Evolutionary conservation across 1,140 invertebrate species (phyloP), one percentile per base, ranked within the genome.

Genomic region (Gonioctena quinquepunctata): DNA sequence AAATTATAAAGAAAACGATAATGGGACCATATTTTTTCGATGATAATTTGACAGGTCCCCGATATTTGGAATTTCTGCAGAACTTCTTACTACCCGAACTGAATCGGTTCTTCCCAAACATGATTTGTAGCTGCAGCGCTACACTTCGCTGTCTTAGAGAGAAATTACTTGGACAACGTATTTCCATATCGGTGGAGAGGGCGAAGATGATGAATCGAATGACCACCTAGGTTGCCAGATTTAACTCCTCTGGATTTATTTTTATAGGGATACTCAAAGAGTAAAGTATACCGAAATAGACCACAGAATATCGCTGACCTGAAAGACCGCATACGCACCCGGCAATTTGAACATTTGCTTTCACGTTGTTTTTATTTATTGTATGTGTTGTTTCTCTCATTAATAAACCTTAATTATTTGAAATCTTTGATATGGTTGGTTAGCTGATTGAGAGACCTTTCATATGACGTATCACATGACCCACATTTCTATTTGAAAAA

Each of bases 121-220:
- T 21, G 0, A 62, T 62, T 28, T 62, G 23, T 49, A 5, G 33
- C 28, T 65, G 1, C 59, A 42, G 60, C 60, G 28, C 18, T 23
- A 62, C 25, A 56, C 5, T 66, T 27, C 18, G 49, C 52, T 11
- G 52, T 49, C 19, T 22, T 26, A 3, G 50, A 56, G 22, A 8
- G 63, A 5, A 49, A 33, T 1, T 54, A 52, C 1, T 50, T 65
- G 11, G 27, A 66, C 27, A 23, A 56, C 11, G 27, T 56, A 8
- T 66, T 56, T 27, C 18, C 50, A 56, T 8, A 57, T 49, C 2
- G 21, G 26, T 66, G 50, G 64, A 66, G 21, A 8, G 65, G 52
- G n/a, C 8, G 50, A 56, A 65, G 6, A 65, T 33, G 63, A 23
- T 23, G 5, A 59, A 59, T 59, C 19, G n/a, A 22, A 23, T 59